Percentiles rank a stretch among this genome's conserved stretches.
Evolutionary conservation across 2,113 vertebrate genomes (phyloP).

Genomic region (Ochotona curzoniae): DNA sequence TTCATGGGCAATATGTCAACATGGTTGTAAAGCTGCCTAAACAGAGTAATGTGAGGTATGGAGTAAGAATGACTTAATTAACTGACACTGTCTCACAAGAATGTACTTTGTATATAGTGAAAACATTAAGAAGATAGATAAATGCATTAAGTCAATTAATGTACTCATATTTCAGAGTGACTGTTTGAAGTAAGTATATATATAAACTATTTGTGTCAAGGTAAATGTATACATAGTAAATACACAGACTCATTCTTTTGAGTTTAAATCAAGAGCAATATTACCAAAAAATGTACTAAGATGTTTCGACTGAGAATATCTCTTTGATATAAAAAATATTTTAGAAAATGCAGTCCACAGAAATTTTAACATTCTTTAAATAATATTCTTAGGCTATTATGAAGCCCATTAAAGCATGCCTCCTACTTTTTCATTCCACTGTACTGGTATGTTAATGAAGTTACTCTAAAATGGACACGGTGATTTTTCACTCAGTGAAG

Average conservation of each 20-base stretch:
- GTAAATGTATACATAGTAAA: background rate
- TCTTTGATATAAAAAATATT: background rate
- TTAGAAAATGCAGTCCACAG: background rate
- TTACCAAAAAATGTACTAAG: background rate
- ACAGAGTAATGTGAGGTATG: slow-evolving; percentile 7
- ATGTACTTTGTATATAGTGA: background rate
- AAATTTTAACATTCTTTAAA: slow-evolving; percentile 8
- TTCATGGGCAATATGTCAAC: slow-evolving; percentile 34
- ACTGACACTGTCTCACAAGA: slow-evolving; percentile 8
- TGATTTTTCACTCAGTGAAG: background rate
- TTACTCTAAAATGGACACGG: background rate
- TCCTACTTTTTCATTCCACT: background rate
- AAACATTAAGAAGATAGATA: slow-evolving; percentile 57
- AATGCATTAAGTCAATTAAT: slow-evolving; percentile 44
- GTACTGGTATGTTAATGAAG: background rate
- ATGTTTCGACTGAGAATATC: background rate
- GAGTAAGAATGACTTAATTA: slow-evolving; percentile 63
- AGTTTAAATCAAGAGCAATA: background rate
- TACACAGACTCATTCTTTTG: background rate
- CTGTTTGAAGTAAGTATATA: slow-evolving; percentile 3
- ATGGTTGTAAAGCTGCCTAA: background rate
- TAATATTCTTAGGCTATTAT: background rate
- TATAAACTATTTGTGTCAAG: background rate
- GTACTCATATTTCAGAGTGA: background rate
- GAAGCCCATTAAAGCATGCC: background rate